These are phyloP conservation scores for Threskiornis aethiopicus DNA, from an alignment of 2,797 vertebrate species.

Conservation along the genomic window DNA sequence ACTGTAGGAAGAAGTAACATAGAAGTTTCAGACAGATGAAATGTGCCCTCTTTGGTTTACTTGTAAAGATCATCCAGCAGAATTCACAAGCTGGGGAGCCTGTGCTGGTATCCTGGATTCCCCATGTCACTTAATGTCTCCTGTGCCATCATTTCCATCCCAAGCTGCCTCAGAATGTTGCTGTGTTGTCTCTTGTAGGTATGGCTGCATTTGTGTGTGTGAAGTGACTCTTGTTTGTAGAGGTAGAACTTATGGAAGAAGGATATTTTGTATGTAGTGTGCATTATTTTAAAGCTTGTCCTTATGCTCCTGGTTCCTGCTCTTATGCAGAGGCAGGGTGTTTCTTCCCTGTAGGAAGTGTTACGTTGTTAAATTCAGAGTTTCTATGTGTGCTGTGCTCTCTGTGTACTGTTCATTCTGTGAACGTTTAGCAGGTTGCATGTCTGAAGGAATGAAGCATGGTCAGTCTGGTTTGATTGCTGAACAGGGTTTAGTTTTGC, in stretches of 20 bases:
- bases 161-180: not conserved
- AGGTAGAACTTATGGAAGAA: not conserved
- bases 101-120: not conserved
- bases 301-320: not conserved
- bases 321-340: not conserved
- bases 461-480: not conserved
- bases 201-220: not conserved
- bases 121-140: not conserved
- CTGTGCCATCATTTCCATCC: not conserved
- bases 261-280: fast-evolving
- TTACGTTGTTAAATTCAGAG: fast-evolving
- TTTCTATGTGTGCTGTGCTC: fast-evolving
- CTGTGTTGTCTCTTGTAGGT: not conserved
- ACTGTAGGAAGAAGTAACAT: not conserved
- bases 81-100: not conserved
- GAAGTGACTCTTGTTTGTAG: not conserved
- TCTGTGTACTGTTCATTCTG: fast-evolving
- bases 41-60: not conserved
- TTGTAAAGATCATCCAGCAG: not conserved
- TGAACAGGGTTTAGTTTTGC: not conserved
- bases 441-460: not conserved
- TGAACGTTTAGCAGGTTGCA: not conserved
- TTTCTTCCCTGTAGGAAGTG: not conserved
- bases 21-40: not conserved
- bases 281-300: not conserved